Conservation (phyloP, 2,797 vertebrate species). For the Vespertilio murinus region DNA sequence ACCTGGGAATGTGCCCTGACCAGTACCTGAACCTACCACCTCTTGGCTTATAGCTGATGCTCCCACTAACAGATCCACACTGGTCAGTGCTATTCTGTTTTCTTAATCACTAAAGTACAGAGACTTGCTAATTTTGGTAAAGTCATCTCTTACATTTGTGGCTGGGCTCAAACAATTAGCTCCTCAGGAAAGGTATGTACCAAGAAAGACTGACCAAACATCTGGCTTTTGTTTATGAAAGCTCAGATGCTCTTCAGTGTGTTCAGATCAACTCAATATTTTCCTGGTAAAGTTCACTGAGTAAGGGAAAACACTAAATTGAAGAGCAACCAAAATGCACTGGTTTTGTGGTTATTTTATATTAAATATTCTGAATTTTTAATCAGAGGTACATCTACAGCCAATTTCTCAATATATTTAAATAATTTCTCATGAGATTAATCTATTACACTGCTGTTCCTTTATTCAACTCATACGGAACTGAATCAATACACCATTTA, state of each 20-base stretch:
- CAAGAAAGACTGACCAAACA: not conserved
- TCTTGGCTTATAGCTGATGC: not conserved
- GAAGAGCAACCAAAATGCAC: slow-evolving; percentile 26
- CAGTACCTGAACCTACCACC: not conserved
- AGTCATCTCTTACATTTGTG: not conserved
- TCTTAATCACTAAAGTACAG: not conserved
- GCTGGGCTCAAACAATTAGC: not conserved
- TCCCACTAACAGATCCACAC: not conserved
- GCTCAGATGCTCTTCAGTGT: not conserved
- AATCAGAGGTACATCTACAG: not conserved
- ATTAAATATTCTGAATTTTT: slow-evolving; percentile 4
- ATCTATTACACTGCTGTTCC: not conserved
- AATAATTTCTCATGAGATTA: slow-evolving; percentile 12
- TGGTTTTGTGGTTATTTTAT: not conserved
- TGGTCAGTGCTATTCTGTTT: not conserved
- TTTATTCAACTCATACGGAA: not conserved
- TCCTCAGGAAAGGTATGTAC: not conserved
- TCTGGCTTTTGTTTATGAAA: slow-evolving; percentile 10
- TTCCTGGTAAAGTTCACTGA: not conserved
- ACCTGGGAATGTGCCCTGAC: not conserved
- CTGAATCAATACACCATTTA: slow-evolving; percentile 15
- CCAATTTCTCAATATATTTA: slow-evolving; percentile 23
- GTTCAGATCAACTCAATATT: slow-evolving; percentile 36
- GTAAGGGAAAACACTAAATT: slow-evolving; percentile 26
- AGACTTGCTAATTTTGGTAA: slow-evolving; percentile 12